Conservation (phyloP, 2,888 invertebrate species). For the Crossocerus cetratus region DNA sequence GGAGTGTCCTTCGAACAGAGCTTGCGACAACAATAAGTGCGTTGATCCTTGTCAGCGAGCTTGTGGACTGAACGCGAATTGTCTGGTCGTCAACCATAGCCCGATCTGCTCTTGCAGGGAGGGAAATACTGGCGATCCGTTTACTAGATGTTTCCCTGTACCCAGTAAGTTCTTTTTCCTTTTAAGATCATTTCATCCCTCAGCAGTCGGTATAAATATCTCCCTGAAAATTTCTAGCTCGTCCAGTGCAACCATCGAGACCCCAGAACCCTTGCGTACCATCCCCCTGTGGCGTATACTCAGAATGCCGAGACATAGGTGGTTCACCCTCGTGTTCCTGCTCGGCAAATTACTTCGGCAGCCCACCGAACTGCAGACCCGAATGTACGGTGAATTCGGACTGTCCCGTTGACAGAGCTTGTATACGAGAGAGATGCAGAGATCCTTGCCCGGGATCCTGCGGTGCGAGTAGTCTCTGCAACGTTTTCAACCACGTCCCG, state of each 20-base stretch:
- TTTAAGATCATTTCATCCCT: not conserved
- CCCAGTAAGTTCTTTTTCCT: conserved; percentile 73
- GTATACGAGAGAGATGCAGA: conserved; percentile 84
- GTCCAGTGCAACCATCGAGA: not conserved
- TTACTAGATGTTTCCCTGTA: conserved; percentile 67
- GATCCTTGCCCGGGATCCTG: conserved; percentile 84
- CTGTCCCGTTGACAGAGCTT: conserved; percentile 86
- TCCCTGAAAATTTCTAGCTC: not conserved
- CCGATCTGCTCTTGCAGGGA: conserved; percentile 77
- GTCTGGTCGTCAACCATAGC: conserved; percentile 70
- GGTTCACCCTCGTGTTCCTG: conserved; percentile 79
- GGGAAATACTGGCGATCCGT: conserved; percentile 77
- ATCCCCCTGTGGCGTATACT: conserved; percentile 81
- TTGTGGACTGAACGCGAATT: conserved; percentile 75
- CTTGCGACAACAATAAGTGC: conserved; percentile 80
- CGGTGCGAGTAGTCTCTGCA: conserved; percentile 79
- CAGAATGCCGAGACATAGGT: conserved; percentile 78
- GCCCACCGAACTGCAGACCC: conserved; percentile 83
- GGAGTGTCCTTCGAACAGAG: conserved; percentile 79
- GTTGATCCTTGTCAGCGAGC: conserved; percentile 80
- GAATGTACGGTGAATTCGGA: conserved; percentile 86
- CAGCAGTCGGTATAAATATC: not conserved
- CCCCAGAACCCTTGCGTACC: conserved; percentile 82
- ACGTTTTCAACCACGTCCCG: conserved; percentile 78
- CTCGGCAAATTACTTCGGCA: conserved; percentile 73